Conservation (phyloP, 2,113 vertebrate species). For the Takifugu bimaculatus region DNA sequence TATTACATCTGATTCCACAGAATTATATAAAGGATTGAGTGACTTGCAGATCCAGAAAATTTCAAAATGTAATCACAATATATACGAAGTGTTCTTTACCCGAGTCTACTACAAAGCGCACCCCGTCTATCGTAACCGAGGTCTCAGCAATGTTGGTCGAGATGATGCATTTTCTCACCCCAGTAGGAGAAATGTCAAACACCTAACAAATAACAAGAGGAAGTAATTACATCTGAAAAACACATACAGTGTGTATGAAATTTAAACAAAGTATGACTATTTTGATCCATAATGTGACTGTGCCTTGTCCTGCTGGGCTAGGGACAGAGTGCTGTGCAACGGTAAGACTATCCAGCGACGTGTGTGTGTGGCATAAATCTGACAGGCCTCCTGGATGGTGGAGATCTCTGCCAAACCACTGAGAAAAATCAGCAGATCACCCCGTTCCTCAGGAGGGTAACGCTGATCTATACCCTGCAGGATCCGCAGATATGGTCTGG, state of each 20-base stretch:
- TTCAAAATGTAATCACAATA: neutral
- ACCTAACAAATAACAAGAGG: constrained; percentile 69
- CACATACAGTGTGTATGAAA: neutral
- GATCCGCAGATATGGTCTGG: constrained; percentile 83
- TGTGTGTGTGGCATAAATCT: constrained; percentile 80
- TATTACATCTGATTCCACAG: no score
- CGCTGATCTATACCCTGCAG: constrained; percentile 87
- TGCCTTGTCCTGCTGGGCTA: constrained; percentile 90
- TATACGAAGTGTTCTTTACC: constrained; percentile 60
- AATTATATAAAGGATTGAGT: neutral
- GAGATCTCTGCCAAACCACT: constrained; percentile 88
- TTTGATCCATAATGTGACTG: neutral
- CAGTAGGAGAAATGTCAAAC: constrained; percentile 84
- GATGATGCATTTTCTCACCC: constrained; percentile 90
- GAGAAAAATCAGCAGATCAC: constrained; percentile 90
- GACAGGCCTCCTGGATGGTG: constrained; percentile 80
- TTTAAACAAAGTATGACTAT: neutral
- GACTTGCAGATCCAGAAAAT: neutral
- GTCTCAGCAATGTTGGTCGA: constrained; percentile 94
- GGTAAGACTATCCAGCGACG: constrained; percentile 86
- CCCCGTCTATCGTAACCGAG: constrained; percentile 90
- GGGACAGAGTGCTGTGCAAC: constrained; percentile 86
- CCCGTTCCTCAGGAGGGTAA: constrained; percentile 84
- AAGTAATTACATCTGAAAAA: neutral
- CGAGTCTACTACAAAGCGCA: constrained; percentile 89